Percentiles rank a stretch among this genome's conserved stretches.
Evolutionary conservation across 2,113 vertebrate species (phyloP).

Genomic region (Tupaia tana): DNA sequence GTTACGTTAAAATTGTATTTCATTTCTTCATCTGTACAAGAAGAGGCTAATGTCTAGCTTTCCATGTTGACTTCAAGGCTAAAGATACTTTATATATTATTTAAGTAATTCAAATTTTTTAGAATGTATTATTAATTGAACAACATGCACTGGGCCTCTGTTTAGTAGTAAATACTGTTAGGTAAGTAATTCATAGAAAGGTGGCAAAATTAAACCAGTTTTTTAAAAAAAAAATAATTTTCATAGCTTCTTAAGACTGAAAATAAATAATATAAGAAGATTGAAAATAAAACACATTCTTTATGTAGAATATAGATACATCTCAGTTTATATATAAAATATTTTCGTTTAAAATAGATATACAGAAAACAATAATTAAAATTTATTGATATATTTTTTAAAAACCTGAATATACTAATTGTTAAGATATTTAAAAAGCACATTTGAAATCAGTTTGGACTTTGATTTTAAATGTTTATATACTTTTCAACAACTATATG

Average conservation of each 20-base stretch:
- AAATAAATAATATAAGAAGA: not conserved
- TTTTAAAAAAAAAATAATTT: not conserved
- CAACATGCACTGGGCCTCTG: not conserved
- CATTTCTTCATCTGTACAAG: not conserved
- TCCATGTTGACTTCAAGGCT: not conserved
- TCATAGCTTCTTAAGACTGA: not conserved
- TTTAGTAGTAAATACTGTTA: not conserved
- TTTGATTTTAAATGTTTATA: not conserved
- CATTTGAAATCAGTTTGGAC: constrained; percentile 1
- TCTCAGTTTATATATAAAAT: not conserved
- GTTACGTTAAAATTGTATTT: not conserved
- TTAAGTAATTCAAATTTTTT: not conserved
- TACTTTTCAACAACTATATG: not conserved
- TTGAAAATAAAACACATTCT: not conserved
- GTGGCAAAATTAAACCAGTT: not conserved
- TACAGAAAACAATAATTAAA: not conserved
- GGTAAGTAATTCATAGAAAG: not conserved
- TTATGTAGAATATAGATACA: not conserved
- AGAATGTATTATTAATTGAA: constrained; percentile 11
- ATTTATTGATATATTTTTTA: not conserved
- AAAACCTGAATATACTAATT: constrained; percentile 1
- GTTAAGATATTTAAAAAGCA: not conserved
- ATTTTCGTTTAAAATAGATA: not conserved
- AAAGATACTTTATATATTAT: not conserved
- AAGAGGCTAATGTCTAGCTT: not conserved